These are phyloP conservation scores for Leucophora obtusa DNA, from an alignment of 2,888 invertebrate genomes.

Conservation along the genomic window DNA sequence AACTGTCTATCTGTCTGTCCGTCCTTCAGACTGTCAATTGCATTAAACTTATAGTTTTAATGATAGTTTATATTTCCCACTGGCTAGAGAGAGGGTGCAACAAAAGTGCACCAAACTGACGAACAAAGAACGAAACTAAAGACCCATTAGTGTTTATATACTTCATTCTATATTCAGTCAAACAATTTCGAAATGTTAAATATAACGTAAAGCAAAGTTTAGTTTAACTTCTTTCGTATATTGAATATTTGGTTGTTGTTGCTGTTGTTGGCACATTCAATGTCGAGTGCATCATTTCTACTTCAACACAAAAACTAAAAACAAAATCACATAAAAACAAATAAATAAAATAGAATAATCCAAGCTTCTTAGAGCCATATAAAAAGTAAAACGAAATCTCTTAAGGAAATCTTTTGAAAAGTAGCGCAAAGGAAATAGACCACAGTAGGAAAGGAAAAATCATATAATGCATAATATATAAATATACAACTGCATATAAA, in stretches of 20 bases:
- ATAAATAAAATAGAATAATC: conserved; percentile 47
- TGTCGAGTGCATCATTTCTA: conserved; percentile 24
- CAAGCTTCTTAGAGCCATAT: conserved; percentile 15
- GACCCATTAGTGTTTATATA: conserved; percentile 32
- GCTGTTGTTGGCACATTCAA: conserved; percentile 27
- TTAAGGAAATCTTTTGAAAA: conserved; percentile 55
- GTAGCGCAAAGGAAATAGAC: conserved; percentile 48
- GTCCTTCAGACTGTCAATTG: conserved; percentile 11
- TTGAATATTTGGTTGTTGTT: conserved; percentile 13
- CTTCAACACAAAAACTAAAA: conserved; percentile 1
- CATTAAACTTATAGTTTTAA: conserved; percentile 6
- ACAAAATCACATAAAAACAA: conserved; percentile 36
- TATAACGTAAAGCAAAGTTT: not conserved
- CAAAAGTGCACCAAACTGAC: not conserved
- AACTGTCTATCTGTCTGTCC: conserved; percentile 9
- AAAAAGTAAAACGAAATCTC: conserved; percentile 38
- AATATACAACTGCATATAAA: not conserved
- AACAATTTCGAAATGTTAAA: not conserved
- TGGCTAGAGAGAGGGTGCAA: not conserved
- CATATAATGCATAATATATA: conserved; percentile 9
- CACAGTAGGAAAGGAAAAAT: conserved; percentile 50
- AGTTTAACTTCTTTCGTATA: not conserved
- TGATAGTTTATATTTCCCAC: not conserved
- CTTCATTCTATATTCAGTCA: not conserved
- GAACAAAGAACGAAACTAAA: conserved; percentile 23